Base-by-base conservation (phyloP, 2,888 invertebrate genomes). In the Cataglyphis rosenhaueri region DNA sequence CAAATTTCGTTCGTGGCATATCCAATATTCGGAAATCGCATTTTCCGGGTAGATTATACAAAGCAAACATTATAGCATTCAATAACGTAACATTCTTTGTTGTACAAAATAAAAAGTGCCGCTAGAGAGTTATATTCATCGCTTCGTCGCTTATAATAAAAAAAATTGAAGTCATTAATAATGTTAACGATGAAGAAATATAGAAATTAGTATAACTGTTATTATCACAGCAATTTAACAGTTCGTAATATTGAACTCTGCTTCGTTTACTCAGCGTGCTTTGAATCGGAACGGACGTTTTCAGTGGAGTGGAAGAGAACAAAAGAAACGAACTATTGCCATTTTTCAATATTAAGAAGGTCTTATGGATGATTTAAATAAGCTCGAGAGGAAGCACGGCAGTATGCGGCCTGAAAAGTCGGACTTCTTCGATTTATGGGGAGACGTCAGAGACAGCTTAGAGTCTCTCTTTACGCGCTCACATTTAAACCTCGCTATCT, bases 311-410 rank as follows among this genome's bases (percentile, higher is more conserved):
- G 38, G 64, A 71, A 64, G 41, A 62, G 73, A 70, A 82, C 73
- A 55, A 41, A 44, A 70, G 38, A 55, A 52, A 48, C 48, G 38
- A 68, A 68, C 55, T 41, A n/a, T 52, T 70, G 74, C 66, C 87
- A 87, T 91, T 88, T 86, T 91, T 91, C 90, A 90, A 92, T 92
- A 93, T 93, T 91, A 93, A 91, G 90, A 88, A 88, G 88, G 87
- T 91, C 91, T 91, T 88, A 87, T 84, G 86, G 87, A 90, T 91
- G 90, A 92, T 93, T 92, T 92, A 92, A 92, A 92, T 92, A 92
- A 93, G 92, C 90, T 87, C 85, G 79, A 78, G 79, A 78, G 85
- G 83, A 89, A 89, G 82, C 89, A 86, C 81, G 83, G 74, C 71
- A 84, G 86, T 86, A 83, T 86, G 87, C 81, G 83, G 81, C 87